Evolutionary conservation across 2,113 vertebrate genomes (phyloP), one percentile per base, ranked within the genome.

Genomic region (Elephantulus edwardii): DNA sequence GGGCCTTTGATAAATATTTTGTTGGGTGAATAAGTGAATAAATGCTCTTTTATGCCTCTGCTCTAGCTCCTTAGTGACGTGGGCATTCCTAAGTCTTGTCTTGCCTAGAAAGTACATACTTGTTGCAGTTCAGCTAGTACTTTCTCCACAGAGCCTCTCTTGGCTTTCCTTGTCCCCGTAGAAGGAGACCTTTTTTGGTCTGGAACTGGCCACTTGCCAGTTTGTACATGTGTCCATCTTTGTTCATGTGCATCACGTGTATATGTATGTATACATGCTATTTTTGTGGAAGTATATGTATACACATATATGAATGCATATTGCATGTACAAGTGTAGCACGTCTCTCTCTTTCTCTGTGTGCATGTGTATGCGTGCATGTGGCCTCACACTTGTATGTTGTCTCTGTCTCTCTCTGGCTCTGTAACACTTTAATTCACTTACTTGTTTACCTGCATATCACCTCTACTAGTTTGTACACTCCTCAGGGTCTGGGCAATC

Each of bases 61-160:
- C n/a, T 75, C 56, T 33, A n/a, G 6, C 7, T 33, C 42, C 35
- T 86, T 82, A 33, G 71, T 83, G 62, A 13, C 56, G 79, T 6
- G 52, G 78, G 42, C 17, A 11, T 75, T 71, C 38, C 20, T 26
- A 68, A 28, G 83, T 13, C 14, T 35, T 20, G 5, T 58, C 77
- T 64, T 70, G 48, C 74, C 64, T 48, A 26, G 75, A 10, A 52
- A 52, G 1, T 22, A 22, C 60, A 33, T 38, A 5, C 33, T 66
- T 10, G 1, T 38, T 3, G 26, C 10, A 3, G n/a, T 9, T 77
- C 3, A 9, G 26, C 40, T 38, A 6, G 35, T 4, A 1, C 0
- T 1, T 46, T 68, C 46, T 46, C 28, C 10, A n/a, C n/a, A 10
- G 33, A 68, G 16, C 71, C 35, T 64, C 58, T 44, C 62, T 19